These are phyloP conservation scores for Scophthalmus maximus DNA, from an alignment of 2,113 vertebrate genomes.

Conservation along the genomic window DNA sequence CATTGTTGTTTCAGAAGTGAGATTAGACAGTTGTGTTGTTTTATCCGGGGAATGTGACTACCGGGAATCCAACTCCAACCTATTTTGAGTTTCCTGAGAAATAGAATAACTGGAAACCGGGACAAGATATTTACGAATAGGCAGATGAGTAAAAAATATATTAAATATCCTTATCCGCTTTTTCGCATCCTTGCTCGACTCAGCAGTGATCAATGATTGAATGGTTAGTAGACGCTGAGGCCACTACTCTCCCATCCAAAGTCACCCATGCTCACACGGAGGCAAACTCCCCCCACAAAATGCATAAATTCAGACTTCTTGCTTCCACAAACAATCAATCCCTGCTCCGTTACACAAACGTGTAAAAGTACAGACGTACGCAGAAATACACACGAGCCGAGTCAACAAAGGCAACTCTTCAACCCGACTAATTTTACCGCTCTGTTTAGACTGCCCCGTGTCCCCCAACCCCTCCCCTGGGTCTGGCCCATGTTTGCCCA, in stretches of 20 bases:
- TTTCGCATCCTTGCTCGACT: not conserved
- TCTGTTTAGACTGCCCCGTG: constrained; percentile 68
- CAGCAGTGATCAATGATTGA: not conserved
- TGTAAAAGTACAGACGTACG: constrained; percentile 40
- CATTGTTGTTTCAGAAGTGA: constrained; percentile 20
- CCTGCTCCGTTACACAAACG: constrained; percentile 38
- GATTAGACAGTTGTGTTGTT: not conserved
- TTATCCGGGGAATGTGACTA: not conserved
- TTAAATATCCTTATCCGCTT: too few relatives aligned
- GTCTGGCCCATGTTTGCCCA: constrained; percentile 60
- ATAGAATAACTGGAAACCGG: not conserved
- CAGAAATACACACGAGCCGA: constrained; percentile 60
- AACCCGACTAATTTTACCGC: constrained; percentile 25
- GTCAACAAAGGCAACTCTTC: constrained; percentile 63
- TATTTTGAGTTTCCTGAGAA: not conserved
- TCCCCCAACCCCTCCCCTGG: constrained; percentile 40
- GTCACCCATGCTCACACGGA: not conserved
- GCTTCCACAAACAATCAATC: constrained; percentile 51
- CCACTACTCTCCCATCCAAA: constrained; percentile 1
- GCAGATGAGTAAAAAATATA: not conserved
- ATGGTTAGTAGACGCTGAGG: not conserved
- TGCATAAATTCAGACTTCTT: constrained; percentile 18
- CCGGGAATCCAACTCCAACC: too few relatives aligned
- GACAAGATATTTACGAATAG: not conserved
- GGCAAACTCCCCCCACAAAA: constrained; percentile 11